Percentiles rank a stretch among this genome's conserved stretches.
phyloP scores from a whole-genome alignment of 2,888 invertebrate species.

The Dioctria linearis region DNA sequence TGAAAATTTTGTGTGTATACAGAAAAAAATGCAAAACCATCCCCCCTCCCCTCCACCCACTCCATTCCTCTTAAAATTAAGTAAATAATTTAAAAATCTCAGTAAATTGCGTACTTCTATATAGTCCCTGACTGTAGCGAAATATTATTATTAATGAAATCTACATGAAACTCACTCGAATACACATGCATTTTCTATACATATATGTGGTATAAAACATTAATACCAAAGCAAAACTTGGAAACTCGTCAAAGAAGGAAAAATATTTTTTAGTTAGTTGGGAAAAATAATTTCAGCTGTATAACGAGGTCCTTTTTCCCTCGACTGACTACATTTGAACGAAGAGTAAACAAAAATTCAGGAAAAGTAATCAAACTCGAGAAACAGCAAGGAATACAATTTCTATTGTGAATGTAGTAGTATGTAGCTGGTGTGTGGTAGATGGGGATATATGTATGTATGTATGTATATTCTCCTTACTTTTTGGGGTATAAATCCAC shows the following conservation, averaged over 20 bases:
- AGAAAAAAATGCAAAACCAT: background rate
- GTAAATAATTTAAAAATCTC: constrained; percentile 16
- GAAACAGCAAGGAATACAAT: constrained; percentile 31
- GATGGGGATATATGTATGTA: no score
- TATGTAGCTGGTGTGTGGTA: background rate
- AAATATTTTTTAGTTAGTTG: background rate
- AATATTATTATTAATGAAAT: constrained; percentile 8
- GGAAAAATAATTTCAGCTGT: constrained; percentile 23
- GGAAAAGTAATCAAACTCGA: constrained; percentile 38
- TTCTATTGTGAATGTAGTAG: background rate
- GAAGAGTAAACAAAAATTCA: constrained; percentile 10
- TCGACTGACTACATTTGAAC: constrained; percentile 6
- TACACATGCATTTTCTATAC: background rate
- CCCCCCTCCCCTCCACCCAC: no score
- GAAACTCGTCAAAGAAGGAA: background rate
- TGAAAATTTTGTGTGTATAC: constrained; percentile 32
- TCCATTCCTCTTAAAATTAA: background rate
- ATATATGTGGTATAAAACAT: background rate
- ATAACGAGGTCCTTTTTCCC: background rate
- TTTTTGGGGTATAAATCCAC: background rate
- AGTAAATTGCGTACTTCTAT: background rate
- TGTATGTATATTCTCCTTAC: background rate
- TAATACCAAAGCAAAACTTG: background rate
- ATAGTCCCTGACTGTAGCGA: background rate
- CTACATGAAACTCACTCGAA: constrained; percentile 5